Conservation (phyloP, 2,888 invertebrate genomes). For the Agrenia bidenticulata region DNA sequence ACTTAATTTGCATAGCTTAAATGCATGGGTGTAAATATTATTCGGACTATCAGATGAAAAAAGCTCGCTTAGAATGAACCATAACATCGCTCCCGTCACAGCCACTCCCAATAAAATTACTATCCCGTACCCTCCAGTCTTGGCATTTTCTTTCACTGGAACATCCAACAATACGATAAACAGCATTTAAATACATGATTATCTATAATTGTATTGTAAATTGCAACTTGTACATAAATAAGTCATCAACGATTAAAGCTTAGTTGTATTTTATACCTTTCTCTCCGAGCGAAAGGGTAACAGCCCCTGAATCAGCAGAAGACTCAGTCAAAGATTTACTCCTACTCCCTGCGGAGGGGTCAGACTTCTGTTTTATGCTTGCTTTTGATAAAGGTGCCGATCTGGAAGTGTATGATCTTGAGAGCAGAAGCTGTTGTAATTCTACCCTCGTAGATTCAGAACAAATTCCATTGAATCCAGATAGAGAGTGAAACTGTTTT, state of each 20-base stretch:
- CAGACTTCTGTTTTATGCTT: no score
- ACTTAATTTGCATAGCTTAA: slow-evolving; percentile 74
- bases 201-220: slow-evolving; percentile 8
- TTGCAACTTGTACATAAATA: neutral
- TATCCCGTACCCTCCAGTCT: slow-evolving; percentile 80
- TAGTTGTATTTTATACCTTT: slow-evolving; percentile 32
- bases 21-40: slow-evolving; percentile 74
- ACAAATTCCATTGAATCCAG: no score
- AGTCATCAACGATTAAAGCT: no score
- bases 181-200: slow-evolving; percentile 11
- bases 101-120: slow-evolving; percentile 78
- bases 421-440: no score
- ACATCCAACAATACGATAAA: neutral
- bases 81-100: slow-evolving; percentile 79
- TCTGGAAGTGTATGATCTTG: no score
- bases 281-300: slow-evolving; percentile 41
- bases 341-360: slow-evolving; percentile 14
- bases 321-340: slow-evolving; percentile 28
- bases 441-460: no score
- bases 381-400: no score
- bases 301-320: slow-evolving; percentile 27
- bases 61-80: slow-evolving; percentile 78
- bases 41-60: slow-evolving; percentile 86
- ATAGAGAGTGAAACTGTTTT: no score
- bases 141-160: slow-evolving; percentile 83